phyloP scores from a whole-genome alignment of 2,888 invertebrate species.

The Drosophila anomalata region DNA sequence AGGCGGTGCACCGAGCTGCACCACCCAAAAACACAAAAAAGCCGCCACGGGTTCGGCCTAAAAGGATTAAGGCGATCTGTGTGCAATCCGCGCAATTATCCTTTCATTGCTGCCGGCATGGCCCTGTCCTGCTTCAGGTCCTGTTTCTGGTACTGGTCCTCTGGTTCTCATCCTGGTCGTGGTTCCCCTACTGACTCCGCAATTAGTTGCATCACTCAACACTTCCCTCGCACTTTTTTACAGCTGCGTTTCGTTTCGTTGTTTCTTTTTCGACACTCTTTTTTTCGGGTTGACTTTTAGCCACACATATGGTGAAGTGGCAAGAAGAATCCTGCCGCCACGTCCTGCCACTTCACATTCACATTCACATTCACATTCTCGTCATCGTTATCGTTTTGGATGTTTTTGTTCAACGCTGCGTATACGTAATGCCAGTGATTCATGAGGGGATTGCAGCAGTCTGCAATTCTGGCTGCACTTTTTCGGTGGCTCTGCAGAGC shows the following conservation, averaged over 20 bases:
- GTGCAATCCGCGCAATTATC: slow-evolving; percentile 80
- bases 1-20: slow-evolving; percentile 44
- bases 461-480: slow-evolving; percentile 20
- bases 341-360: slow-evolving; percentile 26
- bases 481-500: slow-evolving; percentile 26
- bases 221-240: slow-evolving; percentile 43
- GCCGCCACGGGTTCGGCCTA: slow-evolving; percentile 54
- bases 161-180: not conserved
- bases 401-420: slow-evolving; percentile 63
- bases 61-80: slow-evolving; percentile 81
- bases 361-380: slow-evolving; percentile 42
- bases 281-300: slow-evolving; percentile 73
- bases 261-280: slow-evolving; percentile 36
- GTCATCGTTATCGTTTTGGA: slow-evolving; percentile 41
- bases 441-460: slow-evolving; percentile 22
- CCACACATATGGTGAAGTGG: slow-evolving; percentile 55
- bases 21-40: slow-evolving; percentile 30
- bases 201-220: slow-evolving; percentile 80
- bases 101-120: slow-evolving; percentile 57
- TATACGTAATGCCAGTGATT: slow-evolving; percentile 71
- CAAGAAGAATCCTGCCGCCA: slow-evolving; percentile 21
- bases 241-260: slow-evolving; percentile 21
- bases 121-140: slow-evolving; percentile 10
- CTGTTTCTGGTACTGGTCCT: slow-evolving; percentile 2
- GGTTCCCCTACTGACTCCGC: slow-evolving; percentile 58